Evolutionary conservation across 1,140 invertebrate genomes (phyloP), one percentile per base, ranked within the genome.

Genomic region (Nilaparvata lugens): DNA sequence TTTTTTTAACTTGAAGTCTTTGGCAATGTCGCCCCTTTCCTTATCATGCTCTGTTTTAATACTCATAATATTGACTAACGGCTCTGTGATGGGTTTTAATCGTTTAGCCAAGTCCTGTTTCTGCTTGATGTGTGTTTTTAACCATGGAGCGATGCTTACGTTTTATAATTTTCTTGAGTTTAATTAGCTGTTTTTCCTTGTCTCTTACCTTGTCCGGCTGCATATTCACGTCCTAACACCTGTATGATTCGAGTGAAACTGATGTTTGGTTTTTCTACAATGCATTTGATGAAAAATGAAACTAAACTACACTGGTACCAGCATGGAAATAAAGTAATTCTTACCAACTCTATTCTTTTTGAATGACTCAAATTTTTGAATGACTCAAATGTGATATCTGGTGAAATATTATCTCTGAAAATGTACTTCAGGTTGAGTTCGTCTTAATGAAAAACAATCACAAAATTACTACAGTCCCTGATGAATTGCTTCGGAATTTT

Each of bases 371-470:
- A 25, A 4, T 57, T 23, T 56, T 38, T 31, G 19, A 63, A 58
- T 19, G 19, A 55, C 9, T 59, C 56, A 55, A 35, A 59, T 19
- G 16, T 7, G 18, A 54, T 43, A 40, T 60, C 48, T 21, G 45
- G 25, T n/a, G 16, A 38, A 71, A 76, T 61, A 31, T 72, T 68
- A 68, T 74, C 72, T 64, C 72, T 67, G 62, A 73, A 74, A 19
- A 74, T 56, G 63, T 74, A 71, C 61, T 67, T 71, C 9, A 74
- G 54, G 66, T 76, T 76, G 7, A 66, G 63, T 42, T 71, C 67
- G 68, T 76, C 71, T 65, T 74, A 70, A 61, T 68, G 68, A 61
- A 76, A 76, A 14, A 74, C 2, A 51, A 72, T 62, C 19, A 76
- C 58, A 18, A 75, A 67, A 62, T 75, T 75, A 6, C 67, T 65